Evolutionary conservation across 1,140 invertebrate species (phyloP), one percentile per base, ranked within the genome.

Genomic region (Bombus confusus): DNA sequence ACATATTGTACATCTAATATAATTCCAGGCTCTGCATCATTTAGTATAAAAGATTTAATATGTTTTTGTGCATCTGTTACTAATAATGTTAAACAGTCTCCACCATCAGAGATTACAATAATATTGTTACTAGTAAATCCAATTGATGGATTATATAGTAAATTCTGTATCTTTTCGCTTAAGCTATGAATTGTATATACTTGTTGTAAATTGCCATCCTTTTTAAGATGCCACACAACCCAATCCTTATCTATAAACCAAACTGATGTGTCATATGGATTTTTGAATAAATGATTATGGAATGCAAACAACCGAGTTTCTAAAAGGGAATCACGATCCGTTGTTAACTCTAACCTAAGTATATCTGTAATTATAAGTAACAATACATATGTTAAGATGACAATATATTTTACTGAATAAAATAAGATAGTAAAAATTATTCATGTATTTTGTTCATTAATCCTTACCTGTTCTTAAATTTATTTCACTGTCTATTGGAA

Each of bases 261-360:
- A 80, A 91, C 95, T 25, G 93, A 94, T 25, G 87, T 85, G 43
- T 95, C 92, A 34, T 92, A 94, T 0, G 91, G 86, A 90, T 95
- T 95, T 76, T 91, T 91, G 83, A 93, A 94, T 74, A 95, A 88
- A 88, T 95, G 94, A 93, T 95, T 95, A 64, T 95, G 94, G 84
- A 94, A 94, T 22, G 94, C 94, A 87, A 95, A 95, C 4, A 95
- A 81, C 79, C 90, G 92, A 15, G 92, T 91, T 91, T 95, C 95
- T 22, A 95, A 64, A 79, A 93, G 92, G 9, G 95, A 95, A 74
- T 93, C 92, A 80, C 94, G 94, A 77, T 91, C 88, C 0, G 82
- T 52, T 69, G 76, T 92, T 57, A 92, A 85, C 77, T 94, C 93
- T 76, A 93, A 85, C 39, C 90, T 91, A 47, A 88, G 88, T 57